Conservation (phyloP, 1,140 invertebrate genomes). For the Cyclina sinensis region DNA sequence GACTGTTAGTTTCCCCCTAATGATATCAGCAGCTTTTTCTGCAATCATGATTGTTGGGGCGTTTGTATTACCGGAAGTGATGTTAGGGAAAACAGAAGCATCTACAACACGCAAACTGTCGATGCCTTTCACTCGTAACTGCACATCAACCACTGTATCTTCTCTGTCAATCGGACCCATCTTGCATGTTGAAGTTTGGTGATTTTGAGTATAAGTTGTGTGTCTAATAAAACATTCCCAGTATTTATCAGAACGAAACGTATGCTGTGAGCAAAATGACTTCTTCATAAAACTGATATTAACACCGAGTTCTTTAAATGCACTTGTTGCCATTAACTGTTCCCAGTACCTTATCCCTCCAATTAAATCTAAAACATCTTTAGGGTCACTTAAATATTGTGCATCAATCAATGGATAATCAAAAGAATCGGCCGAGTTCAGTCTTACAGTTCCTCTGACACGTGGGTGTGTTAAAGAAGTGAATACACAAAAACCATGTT, state of each 20-base stretch:
- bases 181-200: constrained; percentile 94
- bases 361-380: constrained; percentile 61
- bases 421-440: constrained; percentile 90
- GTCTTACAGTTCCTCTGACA: constrained; percentile 78
- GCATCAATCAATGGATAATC: constrained; percentile 94
- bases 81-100: constrained; percentile 36
- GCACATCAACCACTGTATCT: constrained; percentile 25
- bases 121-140: constrained; percentile 51
- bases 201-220: constrained; percentile 84
- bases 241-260: constrained; percentile 35
- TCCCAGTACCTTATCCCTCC: constrained; percentile 47
- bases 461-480: constrained; percentile 71
- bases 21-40: constrained; percentile 43
- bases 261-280: constrained; percentile 18
- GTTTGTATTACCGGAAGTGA: constrained; percentile 44
- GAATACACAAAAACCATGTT: constrained; percentile 14
- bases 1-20: constrained; percentile 23
- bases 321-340: constrained; percentile 17
- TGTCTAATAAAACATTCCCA: constrained; percentile 54
- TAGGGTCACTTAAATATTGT: constrained; percentile 74
- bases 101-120: constrained; percentile 47
- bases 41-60: constrained; percentile 51
- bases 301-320: constrained; percentile 38
- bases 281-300: constrained; percentile 21
- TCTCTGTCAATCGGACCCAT: constrained; percentile 85